Conservation (phyloP, 2,888 invertebrate genomes). For the Xestia c-nigrum region DNA sequence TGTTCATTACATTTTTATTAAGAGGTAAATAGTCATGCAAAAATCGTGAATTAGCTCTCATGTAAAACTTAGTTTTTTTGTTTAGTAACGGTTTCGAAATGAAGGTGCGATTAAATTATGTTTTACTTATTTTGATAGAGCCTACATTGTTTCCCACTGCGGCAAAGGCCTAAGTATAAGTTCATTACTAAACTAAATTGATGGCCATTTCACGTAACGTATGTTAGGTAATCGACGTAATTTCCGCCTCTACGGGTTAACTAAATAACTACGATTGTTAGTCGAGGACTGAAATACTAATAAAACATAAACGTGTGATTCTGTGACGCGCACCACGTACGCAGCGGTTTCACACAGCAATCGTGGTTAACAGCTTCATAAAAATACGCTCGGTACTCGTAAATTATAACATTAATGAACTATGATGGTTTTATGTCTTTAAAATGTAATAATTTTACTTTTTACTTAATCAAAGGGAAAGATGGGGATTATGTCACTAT, state of each 20-base stretch:
- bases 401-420: conserved; percentile 34
- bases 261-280: conserved; percentile 22
- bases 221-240: conserved; percentile 1
- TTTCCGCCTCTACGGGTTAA: conserved; percentile 13
- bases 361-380: conserved; percentile 49
- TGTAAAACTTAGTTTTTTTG: too few species aligned
- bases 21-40: too few species aligned
- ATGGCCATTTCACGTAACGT: not conserved
- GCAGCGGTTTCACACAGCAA: conserved; percentile 37
- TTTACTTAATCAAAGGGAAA: conserved; percentile 1
- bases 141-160: too few species aligned
- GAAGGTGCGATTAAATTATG: too few species aligned
- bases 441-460: conserved; percentile 17
- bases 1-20: too few species aligned
- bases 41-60: too few species aligned
- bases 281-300: conserved; percentile 23
- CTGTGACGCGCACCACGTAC: conserved; percentile 27
- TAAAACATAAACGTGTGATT: conserved; percentile 21
- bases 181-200: not conserved
- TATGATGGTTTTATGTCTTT: conserved; percentile 34
- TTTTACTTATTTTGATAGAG: too few species aligned
- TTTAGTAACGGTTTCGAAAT: too few species aligned
- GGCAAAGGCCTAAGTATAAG: too few species aligned
- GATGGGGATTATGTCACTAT: not conserved
- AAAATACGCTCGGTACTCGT: conserved; percentile 46